Evolutionary conservation across 2,113 vertebrate genomes (phyloP).

Genomic region (Eonycteris spelaea): DNA sequence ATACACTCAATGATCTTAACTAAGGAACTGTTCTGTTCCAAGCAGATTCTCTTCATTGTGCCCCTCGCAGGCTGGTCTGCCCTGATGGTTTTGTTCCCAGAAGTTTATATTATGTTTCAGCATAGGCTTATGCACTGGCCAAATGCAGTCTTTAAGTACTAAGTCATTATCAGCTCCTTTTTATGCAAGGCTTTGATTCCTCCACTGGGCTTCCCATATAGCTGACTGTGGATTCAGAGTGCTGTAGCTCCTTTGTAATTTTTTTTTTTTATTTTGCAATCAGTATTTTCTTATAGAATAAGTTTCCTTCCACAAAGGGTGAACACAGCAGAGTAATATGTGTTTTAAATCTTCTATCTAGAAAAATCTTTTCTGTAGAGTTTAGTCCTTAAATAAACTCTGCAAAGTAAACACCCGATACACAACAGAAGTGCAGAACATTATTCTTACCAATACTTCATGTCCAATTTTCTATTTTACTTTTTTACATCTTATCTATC

Average conservation of each 20-base stretch:
- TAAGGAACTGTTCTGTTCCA: neutral
- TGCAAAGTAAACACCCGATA: neutral
- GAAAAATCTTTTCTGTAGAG: neutral
- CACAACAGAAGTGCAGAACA: neutral
- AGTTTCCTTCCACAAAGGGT: neutral
- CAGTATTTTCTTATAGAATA: neutral
- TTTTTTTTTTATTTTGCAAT: neutral
- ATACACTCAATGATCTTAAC: neutral
- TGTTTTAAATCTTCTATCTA: neutral
- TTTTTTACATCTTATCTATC: neutral
- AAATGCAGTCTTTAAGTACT: neutral
- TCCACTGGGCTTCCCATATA: neutral
- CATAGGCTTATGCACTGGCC: neutral
- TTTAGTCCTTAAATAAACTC: neutral
- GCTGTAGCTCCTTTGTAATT: neutral
- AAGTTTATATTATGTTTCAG: neutral
- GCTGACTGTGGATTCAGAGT: neutral
- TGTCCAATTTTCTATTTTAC: neutral
- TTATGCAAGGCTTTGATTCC: neutral
- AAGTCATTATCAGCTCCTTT: neutral
- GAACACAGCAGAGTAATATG: neutral
- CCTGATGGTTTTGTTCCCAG: neutral
- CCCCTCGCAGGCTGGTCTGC: neutral
- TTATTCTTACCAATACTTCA: neutral
- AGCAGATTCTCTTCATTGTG: neutral